Percentiles rank a stretch among this genome's conserved stretches.
Conservation (phyloP, 1,140 invertebrate species). For the Wiebesia pumilae region DNA sequence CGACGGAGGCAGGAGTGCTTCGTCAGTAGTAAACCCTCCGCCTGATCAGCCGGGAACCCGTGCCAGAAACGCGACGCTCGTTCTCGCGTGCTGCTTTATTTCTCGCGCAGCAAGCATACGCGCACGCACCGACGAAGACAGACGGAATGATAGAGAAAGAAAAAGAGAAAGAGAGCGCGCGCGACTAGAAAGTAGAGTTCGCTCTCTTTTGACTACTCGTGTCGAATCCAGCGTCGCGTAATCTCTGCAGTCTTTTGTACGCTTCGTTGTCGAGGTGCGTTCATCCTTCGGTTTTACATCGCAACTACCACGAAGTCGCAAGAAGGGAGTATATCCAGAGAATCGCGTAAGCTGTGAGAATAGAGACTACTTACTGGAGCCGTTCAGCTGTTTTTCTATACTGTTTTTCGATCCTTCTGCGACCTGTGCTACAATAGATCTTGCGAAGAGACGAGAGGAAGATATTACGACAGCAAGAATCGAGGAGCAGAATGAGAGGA, state of each 20-base stretch:
- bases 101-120: background rate
- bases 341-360: no score
- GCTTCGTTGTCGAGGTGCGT: no score
- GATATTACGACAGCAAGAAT: background rate
- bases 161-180: background rate
- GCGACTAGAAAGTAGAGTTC: no score
- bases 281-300: no score
- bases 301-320: no score
- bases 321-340: no score
- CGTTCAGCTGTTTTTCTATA: no score
- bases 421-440: background rate
- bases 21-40: slow-evolving; percentile 71
- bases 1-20: slow-evolving; percentile 51
- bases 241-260: no score
- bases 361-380: no score
- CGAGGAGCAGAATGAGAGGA: slow-evolving; percentile 32
- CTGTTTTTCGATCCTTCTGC: no score
- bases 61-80: slow-evolving; percentile 37
- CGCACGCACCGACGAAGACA: background rate
- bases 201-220: no score
- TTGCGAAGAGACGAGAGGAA: background rate
- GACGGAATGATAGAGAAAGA: background rate
- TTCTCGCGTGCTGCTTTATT: slow-evolving; percentile 43
- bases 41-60: slow-evolving; percentile 64
- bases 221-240: no score